Evolutionary conservation across 2,113 vertebrate species (phyloP).

Genomic region (Triplophysa rosa): DNA sequence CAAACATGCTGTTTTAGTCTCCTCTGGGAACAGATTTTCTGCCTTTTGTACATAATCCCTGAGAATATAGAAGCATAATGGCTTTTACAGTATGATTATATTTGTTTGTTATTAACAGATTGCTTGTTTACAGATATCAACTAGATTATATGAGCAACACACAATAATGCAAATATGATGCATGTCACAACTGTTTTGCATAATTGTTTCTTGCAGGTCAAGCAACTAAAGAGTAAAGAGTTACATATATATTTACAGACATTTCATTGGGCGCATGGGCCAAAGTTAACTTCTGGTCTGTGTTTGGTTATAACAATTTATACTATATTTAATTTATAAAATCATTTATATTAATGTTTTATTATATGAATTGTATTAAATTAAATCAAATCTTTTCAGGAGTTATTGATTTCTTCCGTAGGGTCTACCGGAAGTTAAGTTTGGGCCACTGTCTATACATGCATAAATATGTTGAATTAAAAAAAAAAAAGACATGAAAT

Average conservation of each 20-base stretch:
- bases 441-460: too few relatives aligned
- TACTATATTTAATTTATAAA: too few relatives aligned
- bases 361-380: too few relatives aligned
- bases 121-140: not conserved
- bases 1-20: slow-evolving; percentile 56
- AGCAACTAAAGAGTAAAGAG: not conserved
- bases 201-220: not conserved
- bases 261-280: too few relatives aligned
- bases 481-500: not conserved
- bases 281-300: too few relatives aligned
- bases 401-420: too few relatives aligned
- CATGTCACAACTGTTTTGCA: not conserved
- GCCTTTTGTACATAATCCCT: slow-evolving; percentile 68
- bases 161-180: not conserved
- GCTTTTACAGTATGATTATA: not conserved
- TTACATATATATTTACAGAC: not conserved
- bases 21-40: slow-evolving; percentile 43
- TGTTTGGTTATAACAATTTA: too few relatives aligned
- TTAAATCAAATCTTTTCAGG: too few relatives aligned
- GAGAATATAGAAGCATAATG: slow-evolving; percentile 16
- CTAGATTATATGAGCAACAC: not conserved
- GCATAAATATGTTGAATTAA: too few relatives aligned
- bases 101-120: not conserved
- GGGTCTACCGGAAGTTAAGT: too few relatives aligned
- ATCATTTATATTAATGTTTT: too few relatives aligned